Conservation (phyloP, 2,888 invertebrate species). For the Scaptomyza polygonia region DNA sequence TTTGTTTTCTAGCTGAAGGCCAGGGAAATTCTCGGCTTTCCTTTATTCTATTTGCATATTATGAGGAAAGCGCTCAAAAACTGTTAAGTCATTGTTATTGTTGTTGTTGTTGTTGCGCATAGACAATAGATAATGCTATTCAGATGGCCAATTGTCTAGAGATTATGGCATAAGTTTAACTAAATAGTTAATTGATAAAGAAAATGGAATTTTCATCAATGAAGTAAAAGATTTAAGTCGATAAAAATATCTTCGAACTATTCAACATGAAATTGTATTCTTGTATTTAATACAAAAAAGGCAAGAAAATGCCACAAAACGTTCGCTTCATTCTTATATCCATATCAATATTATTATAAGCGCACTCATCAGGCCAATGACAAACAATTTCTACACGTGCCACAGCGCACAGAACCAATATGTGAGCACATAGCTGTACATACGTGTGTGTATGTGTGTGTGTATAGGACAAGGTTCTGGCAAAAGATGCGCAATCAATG, state of each 20-base stretch:
- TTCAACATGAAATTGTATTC: background rate
- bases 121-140: constrained; percentile 17
- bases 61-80: constrained; percentile 55
- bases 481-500: constrained; percentile 63
- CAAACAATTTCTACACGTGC: constrained; percentile 58
- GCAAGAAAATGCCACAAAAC: background rate
- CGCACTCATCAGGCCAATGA: constrained; percentile 54
- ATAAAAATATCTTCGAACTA: background rate
- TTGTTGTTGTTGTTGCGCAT: constrained; percentile 21
- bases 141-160: too few species aligned
- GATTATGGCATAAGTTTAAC: too few species aligned
- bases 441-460: background rate
- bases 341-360: constrained; percentile 63
- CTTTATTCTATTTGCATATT: constrained; percentile 67
- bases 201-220: background rate
- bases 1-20: constrained; percentile 7
- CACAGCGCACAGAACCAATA: constrained; percentile 48
- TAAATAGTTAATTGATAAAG: too few species aligned
- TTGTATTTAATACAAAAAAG: constrained; percentile 1
- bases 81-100: constrained; percentile 19
- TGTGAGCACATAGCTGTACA: constrained; percentile 24
- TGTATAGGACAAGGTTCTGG: constrained; percentile 22
- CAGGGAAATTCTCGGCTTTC: constrained; percentile 64
- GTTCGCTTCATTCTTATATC: constrained; percentile 22
- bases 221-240: background rate